Base-by-base conservation (phyloP, 2,797 vertebrate species). In the Amphiprion clarkii region DNA sequence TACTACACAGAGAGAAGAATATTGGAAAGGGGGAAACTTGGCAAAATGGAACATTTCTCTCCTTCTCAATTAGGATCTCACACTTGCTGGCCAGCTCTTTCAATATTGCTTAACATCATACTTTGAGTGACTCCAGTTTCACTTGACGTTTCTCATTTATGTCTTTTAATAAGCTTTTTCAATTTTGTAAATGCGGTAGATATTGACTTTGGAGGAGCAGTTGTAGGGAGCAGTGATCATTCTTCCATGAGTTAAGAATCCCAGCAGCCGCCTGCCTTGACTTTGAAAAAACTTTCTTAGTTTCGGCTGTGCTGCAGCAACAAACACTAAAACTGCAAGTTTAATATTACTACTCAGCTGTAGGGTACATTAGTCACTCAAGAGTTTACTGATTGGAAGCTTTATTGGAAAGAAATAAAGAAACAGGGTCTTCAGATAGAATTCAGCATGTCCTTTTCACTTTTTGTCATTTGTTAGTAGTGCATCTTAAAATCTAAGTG, bases 171-270 rank as follows among this genome's bases (percentile, higher is more conserved):
- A 88, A 80, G 62, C 72, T 85, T 89, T 46, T 46, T 87, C 81
- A 82, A 84, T 90, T 91, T 82, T 83, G 66, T 64, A 85, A 87
- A 91, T 87, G 72, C 71, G 85, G 85, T 78, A 44, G 77, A 83
- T 89, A 88, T 89, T 79, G 87, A 88, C 81, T 90, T 44, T 46
- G 31, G 62, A 56, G 74, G 58, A 81, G 71, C 53, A 57, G 70
- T 67, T 79, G 56, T 27, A 58, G 67, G 63, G 72, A 76, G 70
- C 23, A 42, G 70, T 29, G 67, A 85, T 89, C 65, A 36, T 44
- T 83, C 82, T 71, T 82, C 31, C 31, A 44, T 33, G 59, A 80
- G 71, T 78, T 69, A 58, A 84, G 70, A 79, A 67, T 52, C 67
- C 69, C 73, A 17, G 71, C 78, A 82, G 76, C 78, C 69, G 72